phyloP scores from a whole-genome alignment of 1,140 invertebrate species.

The Chironomus tepperi region DNA sequence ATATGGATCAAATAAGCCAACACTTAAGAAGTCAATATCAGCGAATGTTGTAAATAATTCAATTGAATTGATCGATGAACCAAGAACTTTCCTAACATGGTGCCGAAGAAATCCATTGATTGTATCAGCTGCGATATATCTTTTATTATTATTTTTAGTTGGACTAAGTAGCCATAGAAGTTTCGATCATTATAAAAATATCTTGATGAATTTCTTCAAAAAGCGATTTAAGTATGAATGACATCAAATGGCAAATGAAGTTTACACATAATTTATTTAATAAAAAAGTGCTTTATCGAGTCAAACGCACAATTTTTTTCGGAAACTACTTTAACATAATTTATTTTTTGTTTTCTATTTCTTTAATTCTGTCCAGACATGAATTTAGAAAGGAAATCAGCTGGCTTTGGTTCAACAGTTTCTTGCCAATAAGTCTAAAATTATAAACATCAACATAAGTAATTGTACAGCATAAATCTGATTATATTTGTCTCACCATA shows the following conservation, averaged over 20 bases:
- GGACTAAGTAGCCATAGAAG: background rate
- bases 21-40: background rate
- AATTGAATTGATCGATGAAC: background rate
- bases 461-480: background rate
- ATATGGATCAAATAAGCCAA: background rate
- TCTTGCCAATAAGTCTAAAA: constrained; percentile 64
- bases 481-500: constrained; percentile 48
- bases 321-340: background rate
- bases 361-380: constrained; percentile 34
- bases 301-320: background rate
- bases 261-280: constrained; percentile 8
- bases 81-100: background rate
- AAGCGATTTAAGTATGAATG: constrained; percentile 5
- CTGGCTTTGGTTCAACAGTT: constrained; percentile 71
- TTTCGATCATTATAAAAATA: background rate
- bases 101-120: constrained; percentile 8
- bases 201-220: background rate
- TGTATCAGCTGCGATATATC: background rate
- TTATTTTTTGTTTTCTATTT: background rate
- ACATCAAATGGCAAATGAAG: background rate
- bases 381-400: constrained; percentile 91
- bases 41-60: background rate
- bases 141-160: background rate
- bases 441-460: background rate
- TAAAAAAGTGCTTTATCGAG: background rate